Evolutionary conservation across 2,888 invertebrate genomes (phyloP).

Genomic region (Melikaiella ostensackeni): DNA sequence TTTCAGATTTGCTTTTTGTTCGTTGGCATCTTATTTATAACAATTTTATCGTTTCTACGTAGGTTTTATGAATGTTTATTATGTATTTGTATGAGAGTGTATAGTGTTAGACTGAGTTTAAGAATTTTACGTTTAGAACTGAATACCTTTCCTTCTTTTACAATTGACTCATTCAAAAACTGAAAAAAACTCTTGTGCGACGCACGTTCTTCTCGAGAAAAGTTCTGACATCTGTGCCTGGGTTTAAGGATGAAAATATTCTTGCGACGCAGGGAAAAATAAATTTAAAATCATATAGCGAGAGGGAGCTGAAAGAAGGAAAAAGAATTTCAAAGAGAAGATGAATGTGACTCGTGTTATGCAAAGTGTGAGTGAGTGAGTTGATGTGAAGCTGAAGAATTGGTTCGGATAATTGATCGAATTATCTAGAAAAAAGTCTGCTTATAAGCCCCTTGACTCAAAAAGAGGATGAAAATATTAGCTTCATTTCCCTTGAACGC

Average conservation of each 20-base stretch:
- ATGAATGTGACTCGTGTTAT: constrained; percentile 19
- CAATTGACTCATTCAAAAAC: neutral
- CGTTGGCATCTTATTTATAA: constrained; percentile 14
- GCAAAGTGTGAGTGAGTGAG: constrained; percentile 8
- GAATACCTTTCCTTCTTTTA: constrained; percentile 9
- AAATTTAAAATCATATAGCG: constrained; percentile 38
- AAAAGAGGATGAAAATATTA: neutral
- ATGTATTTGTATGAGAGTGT: constrained; percentile 49
- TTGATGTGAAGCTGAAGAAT: constrained; percentile 10
- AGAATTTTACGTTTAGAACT: constrained; percentile 34
- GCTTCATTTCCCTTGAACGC: neutral
- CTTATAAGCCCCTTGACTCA: neutral
- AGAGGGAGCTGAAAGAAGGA: constrained; percentile 19
- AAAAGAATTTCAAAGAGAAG: constrained; percentile 33
- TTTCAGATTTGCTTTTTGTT: constrained; percentile 36
- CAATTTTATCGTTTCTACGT: constrained; percentile 21
- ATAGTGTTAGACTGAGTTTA: no score
- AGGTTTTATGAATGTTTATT: neutral
- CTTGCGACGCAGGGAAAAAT: constrained; percentile 24
- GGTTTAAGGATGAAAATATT: constrained; percentile 27
- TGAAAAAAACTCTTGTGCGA: constrained; percentile 7
- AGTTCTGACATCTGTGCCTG: constrained; percentile 11
- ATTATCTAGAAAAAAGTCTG: neutral
- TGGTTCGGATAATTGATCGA: constrained; percentile 16
- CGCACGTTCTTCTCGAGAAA: constrained; percentile 24